Base-by-base conservation (phyloP, 2,797 vertebrate species). In the Cuculus canorus region DNA sequence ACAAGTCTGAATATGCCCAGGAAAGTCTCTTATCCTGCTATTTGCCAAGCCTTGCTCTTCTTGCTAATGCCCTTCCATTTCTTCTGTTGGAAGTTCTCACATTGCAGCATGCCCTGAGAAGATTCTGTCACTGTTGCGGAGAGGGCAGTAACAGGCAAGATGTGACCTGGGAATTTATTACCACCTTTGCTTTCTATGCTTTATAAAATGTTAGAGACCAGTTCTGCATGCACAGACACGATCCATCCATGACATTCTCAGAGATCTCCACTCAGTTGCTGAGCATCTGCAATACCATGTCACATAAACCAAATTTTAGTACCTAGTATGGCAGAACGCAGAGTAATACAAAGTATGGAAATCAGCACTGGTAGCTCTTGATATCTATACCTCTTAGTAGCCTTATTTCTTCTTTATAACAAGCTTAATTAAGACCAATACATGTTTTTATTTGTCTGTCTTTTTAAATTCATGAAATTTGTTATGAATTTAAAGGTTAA, bases 11-110 rank as follows among this genome's bases (percentile, higher is more conserved):
- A 65, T 83, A 65, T 0, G 7, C 11, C 48, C 35, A 83, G 33
- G 53, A 53, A 88, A 90, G 21, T 54, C 14, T 86, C 41, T 63
- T 66, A 82, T 59, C 82, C 35, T 45, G 23, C 32, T 32, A 5
- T 78, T 88, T 93, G 25, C 39, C 61, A 80, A 90, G n/a, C 24
- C 15, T 60, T 43, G 70, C 37, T 63, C 14, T 76, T 78, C 47
- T 76, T 85, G 21, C 11, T 48, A 3, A 10, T 66, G n/a, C 13
- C 19, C 12, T 13, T 80, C 45, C 3, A 0, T 91, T 85, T 56
- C 25, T 73, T 45, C 68, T 60, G 11, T 48, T 86, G 54, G 45
- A 86, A 61, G 37, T 63, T 85, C 68, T 95, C 59, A 85, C 25
- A 10, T 9, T 72, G 57, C 50, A 75, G n/a, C 7, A 2, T 13